These are phyloP conservation scores for Diogma glabrata DNA, from an alignment of 2,888 invertebrate species.

Conservation along the genomic window DNA sequence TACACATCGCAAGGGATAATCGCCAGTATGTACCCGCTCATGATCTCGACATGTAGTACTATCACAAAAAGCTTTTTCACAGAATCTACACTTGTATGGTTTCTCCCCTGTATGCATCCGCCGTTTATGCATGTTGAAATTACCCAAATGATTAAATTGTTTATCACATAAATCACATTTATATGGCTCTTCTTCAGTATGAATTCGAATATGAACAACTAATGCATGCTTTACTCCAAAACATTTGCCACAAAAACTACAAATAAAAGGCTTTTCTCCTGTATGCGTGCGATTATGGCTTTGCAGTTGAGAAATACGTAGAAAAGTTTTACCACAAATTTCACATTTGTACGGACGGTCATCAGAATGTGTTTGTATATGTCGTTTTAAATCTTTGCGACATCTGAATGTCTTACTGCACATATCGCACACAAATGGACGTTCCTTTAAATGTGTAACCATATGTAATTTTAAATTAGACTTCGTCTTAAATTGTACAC, in stretches of 20 bases:
- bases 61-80: conserved; percentile 4
- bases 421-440: neutral
- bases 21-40: neutral
- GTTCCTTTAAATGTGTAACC: neutral
- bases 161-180: neutral
- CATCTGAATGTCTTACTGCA: neutral
- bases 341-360: conserved; percentile 2
- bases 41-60: neutral
- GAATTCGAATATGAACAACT: neutral
- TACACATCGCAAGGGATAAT: neutral
- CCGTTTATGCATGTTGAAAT: neutral
- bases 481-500: neutral
- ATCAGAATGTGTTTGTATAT: neutral
- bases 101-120: conserved; percentile 2
- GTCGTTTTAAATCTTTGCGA: neutral
- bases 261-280: neutral
- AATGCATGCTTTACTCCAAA: neutral
- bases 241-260: neutral
- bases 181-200: conserved; percentile 1
- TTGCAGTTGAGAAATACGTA: neutral
- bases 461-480: neutral
- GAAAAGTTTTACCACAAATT: conserved; percentile 3
- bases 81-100: neutral
- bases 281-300: neutral
- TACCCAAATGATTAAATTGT: neutral